Base-by-base conservation (phyloP, 2,797 vertebrate genomes). In the Acanthornis magna region DNA sequence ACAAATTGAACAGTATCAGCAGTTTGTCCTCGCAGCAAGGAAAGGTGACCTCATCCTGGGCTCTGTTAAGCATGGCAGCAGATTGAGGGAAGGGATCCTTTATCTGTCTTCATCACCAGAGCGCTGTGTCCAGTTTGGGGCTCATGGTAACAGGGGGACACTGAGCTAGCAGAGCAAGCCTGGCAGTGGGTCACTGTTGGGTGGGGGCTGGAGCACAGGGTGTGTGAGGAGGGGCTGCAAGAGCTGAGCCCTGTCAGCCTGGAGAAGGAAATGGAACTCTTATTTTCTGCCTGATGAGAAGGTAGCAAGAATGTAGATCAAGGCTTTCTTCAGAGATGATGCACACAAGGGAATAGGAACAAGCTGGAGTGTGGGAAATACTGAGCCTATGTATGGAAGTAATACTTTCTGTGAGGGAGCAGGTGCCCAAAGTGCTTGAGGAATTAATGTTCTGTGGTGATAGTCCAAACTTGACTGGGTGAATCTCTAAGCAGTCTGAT, bases 361-460 rank as follows among this genome's bases (percentile, higher is more conserved):
- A 34, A 51, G 5, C 11, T 63, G 16, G 10, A 25, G 2, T n/a
- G 8, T 48, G 10, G 27, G 9, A 55, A 71, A 40, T 74, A 38
- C 13, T 11, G 7, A 54, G 29, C 34, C 27, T 36, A 1, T 23
- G 2, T 60, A 61, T 68, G n/a, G 32, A 65, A 70, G n/a, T 45
- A 54, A 16, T 47, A 21, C 1, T 47, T n/a, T 36, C 9, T 40
- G 2, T 13, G 51, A 55, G n/a, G 13, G 26, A 62, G 26, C 14
- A 27, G 38, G 10, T 58, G 6, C 7, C 17, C 29, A 5, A 30
- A 78, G 26, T 67, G 40, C 3, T 16, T n/a, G 19, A 58, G 17
- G 8, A 47, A 21, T 43, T 9, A 19, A 0, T 21, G 11, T 60
- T 50, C 14, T 77, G 0, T 65, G 65, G 11, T 5, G 1, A 4